These are phyloP conservation scores for Mesochorus sp. DNA, from an alignment of 2,888 invertebrate genomes.

Conservation along the genomic window DNA sequence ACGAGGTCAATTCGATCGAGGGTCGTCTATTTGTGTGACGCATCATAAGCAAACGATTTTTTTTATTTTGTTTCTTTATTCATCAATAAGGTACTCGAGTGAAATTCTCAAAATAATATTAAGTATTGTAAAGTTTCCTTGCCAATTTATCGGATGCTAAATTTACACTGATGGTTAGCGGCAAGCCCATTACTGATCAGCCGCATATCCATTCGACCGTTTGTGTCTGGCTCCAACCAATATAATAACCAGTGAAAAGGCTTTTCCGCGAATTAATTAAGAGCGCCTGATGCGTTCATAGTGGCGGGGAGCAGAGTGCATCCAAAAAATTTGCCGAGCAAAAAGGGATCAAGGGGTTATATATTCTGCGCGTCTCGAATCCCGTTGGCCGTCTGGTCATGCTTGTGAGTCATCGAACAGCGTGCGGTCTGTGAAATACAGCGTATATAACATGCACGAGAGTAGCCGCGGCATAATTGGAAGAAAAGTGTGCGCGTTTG, in stretches of 20 bases:
- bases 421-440: conserved; percentile 18
- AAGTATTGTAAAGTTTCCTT: no score
- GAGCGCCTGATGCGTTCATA: neutral
- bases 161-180: no score
- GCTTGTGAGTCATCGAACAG: conserved; percentile 49
- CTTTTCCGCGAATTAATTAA: conserved; percentile 47
- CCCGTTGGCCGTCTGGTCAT: conserved; percentile 26
- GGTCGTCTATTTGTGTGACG: neutral
- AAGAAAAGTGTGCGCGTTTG: neutral
- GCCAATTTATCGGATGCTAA: no score
- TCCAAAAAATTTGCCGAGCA: neutral
- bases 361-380: conserved; percentile 37
- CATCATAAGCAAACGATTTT: no score
- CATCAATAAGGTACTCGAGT: no score
- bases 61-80: no score
- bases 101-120: no score
- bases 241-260: conserved; percentile 27
- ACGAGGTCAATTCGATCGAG: neutral
- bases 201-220: neutral
- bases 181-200: neutral
- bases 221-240: neutral
- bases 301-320: neutral
- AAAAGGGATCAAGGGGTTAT: conserved; percentile 21
- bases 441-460: neutral
- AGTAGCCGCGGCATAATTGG: conserved; percentile 8